Evolutionary conservation across 2,888 invertebrate species (phyloP).

Genomic region (Dryocosmus kuriphilus): DNA sequence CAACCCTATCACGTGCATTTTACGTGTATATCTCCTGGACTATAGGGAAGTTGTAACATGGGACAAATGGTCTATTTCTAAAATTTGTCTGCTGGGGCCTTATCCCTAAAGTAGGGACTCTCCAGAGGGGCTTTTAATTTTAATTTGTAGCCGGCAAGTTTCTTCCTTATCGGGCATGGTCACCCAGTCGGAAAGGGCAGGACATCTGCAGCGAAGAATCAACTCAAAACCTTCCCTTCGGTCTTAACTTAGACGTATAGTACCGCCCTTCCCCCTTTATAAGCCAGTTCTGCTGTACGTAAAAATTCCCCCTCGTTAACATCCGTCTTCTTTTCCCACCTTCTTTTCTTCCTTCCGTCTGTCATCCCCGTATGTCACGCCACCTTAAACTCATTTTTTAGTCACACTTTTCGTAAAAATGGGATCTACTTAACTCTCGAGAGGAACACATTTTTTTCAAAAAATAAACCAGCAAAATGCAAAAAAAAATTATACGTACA

Average conservation of each 20-base stretch:
- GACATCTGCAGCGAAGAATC: constrained; percentile 1
- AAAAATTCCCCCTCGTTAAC: constrained; percentile 52
- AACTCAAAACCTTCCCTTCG: constrained; percentile 42
- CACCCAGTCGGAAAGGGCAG: constrained; percentile 5
- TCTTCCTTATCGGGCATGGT: background rate
- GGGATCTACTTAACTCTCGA: background rate
- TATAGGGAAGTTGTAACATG: background rate
- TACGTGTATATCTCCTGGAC: too few relatives aligned
- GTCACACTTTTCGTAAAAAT: constrained; percentile 40
- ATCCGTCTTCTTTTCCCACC: constrained; percentile 48
- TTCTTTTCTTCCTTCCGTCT: constrained; percentile 64
- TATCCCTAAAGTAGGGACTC: background rate
- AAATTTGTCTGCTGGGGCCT: constrained; percentile 4
- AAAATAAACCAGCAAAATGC: background rate
- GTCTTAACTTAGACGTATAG: constrained; percentile 21
- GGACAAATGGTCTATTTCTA: background rate
- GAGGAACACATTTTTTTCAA: background rate
- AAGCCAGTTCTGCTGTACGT: constrained; percentile 56
- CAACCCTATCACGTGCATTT: too few relatives aligned
- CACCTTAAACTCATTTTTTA: constrained; percentile 64
- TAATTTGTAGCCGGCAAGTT: constrained; percentile 10
- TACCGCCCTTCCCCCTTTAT: constrained; percentile 50
- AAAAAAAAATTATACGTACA: background rate
- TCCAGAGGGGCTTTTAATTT: constrained; percentile 1
- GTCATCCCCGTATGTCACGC: constrained; percentile 61